Base-by-base conservation (phyloP, 2,888 invertebrate species). In the Noctua janthina region DNA sequence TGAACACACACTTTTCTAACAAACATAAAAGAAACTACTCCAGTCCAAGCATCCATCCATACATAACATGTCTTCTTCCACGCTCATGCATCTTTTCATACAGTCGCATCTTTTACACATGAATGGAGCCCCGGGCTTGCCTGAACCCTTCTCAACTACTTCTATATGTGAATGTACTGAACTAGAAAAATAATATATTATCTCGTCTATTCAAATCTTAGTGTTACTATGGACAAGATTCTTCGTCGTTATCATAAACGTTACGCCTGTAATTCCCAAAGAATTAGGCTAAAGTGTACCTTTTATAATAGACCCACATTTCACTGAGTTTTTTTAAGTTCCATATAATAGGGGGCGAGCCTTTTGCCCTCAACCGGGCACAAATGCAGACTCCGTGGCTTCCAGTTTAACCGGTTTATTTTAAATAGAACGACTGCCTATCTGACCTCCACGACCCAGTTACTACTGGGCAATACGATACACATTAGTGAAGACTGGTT, bases 121-220 rank as follows among this genome's bases (percentile, higher is more conserved):
- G 85, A 79, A 74, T 76, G 80, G 74, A 68, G n/a, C 13, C 10
- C 29, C 59, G 64, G 66, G 59, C 51, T 29, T 72, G 76, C 64
- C 20, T 72, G 56, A 59, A 87, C 81, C 87, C 81, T 85, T 87
- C 71, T 80, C 85, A 84, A 66, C 39, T 51, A 62, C 13, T 74
- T 73, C 51, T 66, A 74, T 35, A 73, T 17, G 10, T 46, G 23
- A 67, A 86, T 35, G 67, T 62, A 56, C 51, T 74, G 71, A 15
- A 54, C 85, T 62, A 75, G 56, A 83, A 81, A 68, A 69, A 72
- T 64, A 35, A 35, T 29, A 62, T 68, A 54, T 72, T 54, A 29
- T 62, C 59, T 29, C 66, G 43, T 67, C 8, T 66, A 62, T 69
- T 46, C 17, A 51, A 35, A 78, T 74, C 8, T 62, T 5, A 29